These are phyloP conservation scores for Pelagia noctiluca DNA, from an alignment of 30 jellyfish, hydroid and myxozoan genomes.

Conservation along the genomic window DNA sequence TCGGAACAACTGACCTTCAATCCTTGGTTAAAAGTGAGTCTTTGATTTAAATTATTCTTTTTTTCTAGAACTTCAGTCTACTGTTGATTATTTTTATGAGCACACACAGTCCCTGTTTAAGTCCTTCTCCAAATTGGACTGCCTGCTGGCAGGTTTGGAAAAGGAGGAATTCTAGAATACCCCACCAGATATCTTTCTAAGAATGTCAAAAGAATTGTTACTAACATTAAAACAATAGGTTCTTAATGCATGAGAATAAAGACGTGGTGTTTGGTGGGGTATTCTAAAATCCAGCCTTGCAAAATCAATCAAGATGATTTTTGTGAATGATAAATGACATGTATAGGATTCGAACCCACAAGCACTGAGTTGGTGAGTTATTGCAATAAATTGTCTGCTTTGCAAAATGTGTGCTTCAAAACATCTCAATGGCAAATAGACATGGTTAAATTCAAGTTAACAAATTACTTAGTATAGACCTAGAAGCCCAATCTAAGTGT, in stretches of 20 bases:
- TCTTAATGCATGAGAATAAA: too few species aligned
- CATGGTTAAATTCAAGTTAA: background rate
- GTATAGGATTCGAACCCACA: too few species aligned
- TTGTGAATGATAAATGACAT: too few species aligned
- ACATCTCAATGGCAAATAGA: too few species aligned
- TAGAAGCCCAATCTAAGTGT: background rate
- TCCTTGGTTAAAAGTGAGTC: constrained; percentile 64
- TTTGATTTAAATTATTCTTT: background rate
- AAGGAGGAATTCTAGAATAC: background rate
- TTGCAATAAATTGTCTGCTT: too few species aligned
- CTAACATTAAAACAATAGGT: too few species aligned
- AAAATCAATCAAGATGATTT: too few species aligned
- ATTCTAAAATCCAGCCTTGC: too few species aligned
- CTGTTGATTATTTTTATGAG: background rate
- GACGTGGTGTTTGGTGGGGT: too few species aligned
- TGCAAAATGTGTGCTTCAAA: too few species aligned
- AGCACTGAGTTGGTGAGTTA: too few species aligned
- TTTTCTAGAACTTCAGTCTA: background rate
- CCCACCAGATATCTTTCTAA: background rate
- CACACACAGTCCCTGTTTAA: background rate
- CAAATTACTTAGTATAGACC: background rate
- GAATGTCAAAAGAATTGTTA: too few species aligned
- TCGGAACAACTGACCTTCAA: constrained; percentile 80
- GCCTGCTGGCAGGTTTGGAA: background rate
- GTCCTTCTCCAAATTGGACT: background rate